Conservation (phyloP, 2,113 vertebrate species). For the Dendropsophus ebraccatus region DNA sequence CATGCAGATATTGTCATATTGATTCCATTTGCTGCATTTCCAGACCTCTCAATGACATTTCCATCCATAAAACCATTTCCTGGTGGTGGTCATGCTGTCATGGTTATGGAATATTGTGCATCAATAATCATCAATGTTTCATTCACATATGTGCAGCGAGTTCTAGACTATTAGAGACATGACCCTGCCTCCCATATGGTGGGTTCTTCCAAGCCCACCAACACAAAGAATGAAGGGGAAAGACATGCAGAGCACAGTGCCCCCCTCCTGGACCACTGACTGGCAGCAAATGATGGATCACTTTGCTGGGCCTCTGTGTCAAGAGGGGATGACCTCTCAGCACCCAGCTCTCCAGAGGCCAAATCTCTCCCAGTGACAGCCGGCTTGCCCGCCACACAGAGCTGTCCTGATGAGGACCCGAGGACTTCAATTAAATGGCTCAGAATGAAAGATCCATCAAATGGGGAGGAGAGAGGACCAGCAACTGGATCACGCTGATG, state of each 20-base stretch:
- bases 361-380: constrained; percentile 51
- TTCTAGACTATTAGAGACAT: constrained; percentile 6
- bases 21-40: not conserved
- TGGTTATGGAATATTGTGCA: constrained; percentile 1
- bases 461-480: constrained; percentile 40
- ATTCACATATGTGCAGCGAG: constrained; percentile 28
- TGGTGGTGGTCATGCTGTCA: not conserved
- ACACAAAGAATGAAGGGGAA: constrained; percentile 43
- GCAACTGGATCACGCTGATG: constrained; percentile 44
- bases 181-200: constrained; percentile 47
- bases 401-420: constrained; percentile 41
- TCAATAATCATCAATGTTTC: constrained; percentile 16
- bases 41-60: not conserved
- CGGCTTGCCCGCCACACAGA: constrained; percentile 49
- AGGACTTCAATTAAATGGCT: constrained; percentile 51
- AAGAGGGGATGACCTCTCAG: constrained; percentile 56
- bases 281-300: constrained; percentile 56
- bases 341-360: constrained; percentile 50
- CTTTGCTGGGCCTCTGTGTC: constrained; percentile 44
- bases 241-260: constrained; percentile 7
- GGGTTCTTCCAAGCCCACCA: constrained; percentile 22
- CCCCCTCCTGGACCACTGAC: constrained; percentile 39
- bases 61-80: constrained; percentile 14
- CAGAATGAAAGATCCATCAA: constrained; percentile 53
- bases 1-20: not conserved